Base-by-base conservation (phyloP, 2,888 invertebrate genomes). In the Eupithecia centaureata region DNA sequence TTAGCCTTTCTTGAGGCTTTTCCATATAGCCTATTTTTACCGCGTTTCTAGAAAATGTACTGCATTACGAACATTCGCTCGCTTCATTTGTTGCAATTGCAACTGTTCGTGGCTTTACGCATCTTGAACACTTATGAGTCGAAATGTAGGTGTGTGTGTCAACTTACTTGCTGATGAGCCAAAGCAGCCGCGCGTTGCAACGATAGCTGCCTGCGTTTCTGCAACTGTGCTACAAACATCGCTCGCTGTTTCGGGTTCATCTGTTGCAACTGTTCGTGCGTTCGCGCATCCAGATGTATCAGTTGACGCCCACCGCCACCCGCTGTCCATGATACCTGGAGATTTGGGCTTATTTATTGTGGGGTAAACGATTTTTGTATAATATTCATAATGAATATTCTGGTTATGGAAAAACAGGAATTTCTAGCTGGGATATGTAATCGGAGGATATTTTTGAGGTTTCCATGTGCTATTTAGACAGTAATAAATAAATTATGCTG, bases 211-310 rank as follows among this genome's bases (percentile, higher is more conserved):
- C 86, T 93, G 67, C 90, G 94, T 91, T 95, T 95, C 83, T 96
- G 96, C 71, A 97, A 89, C 83, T 96, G 96, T 13, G 96, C 95
- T 5, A 97, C 96, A 76, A 97, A 97, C 85, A 97, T 94, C 1
- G 96, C 96, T 51, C 96, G 94, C 79, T 97, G 97, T 72, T 96
- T 95, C 0, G 97, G 96, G 79, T 97, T 96, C 95, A 96, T 94
- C 79, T 97, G 97, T 81, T 97, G 97, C 57, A 97, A 89, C 77
- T 97, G 96, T 13, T 97, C 96, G 82, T 97, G 97, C 0, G 97
- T 97, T 77, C 97, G 96, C 0, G 96, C 96, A 77, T 97, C 97
- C 76, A 97, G 86, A 76, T 97, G 97, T 69, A 97, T 97, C 67
- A 96, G 92, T 80, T 97, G 97, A 0, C 96, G 91, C 0, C 91